These are phyloP conservation scores for Euplagia quadripunctaria DNA, from an alignment of 2,888 invertebrate genomes.

Conservation along the genomic window DNA sequence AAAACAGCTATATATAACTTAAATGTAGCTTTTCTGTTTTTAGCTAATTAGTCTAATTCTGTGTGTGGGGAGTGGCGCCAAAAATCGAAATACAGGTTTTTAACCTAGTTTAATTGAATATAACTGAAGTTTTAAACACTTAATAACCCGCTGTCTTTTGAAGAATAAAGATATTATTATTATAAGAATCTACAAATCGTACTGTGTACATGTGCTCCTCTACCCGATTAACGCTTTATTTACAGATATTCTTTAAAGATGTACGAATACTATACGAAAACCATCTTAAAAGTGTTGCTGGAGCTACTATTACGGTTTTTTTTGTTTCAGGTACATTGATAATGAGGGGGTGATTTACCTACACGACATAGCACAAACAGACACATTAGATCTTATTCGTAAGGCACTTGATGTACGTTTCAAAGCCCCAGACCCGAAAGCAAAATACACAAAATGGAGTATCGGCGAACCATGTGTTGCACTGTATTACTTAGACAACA, in stretches of 20 bases:
- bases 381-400: slow-evolving; percentile 83
- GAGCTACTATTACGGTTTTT: neutral
- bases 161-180: too few relatives aligned
- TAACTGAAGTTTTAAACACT: too few relatives aligned
- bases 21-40: too few relatives aligned
- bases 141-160: too few relatives aligned
- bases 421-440: slow-evolving; percentile 75
- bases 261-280: neutral
- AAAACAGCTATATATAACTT: too few relatives aligned
- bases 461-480: slow-evolving; percentile 91
- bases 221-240: neutral
- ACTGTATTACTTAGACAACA: slow-evolving; percentile 88
- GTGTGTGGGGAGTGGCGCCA: too few relatives aligned
- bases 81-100: too few relatives aligned
- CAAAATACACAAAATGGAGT: slow-evolving; percentile 85
- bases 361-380: slow-evolving; percentile 70
- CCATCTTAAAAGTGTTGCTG: too few relatives aligned
- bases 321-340: slow-evolving; percentile 70
- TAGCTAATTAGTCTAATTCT: too few relatives aligned
- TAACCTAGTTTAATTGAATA: too few relatives aligned
- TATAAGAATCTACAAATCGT: too few relatives aligned
- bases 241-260: neutral
- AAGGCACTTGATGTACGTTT: slow-evolving; percentile 82
- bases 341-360: slow-evolving; percentile 81
- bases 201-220: too few relatives aligned